Evolutionary conservation across 2,797 vertebrate species (phyloP), one percentile per base, ranked within the genome.

Genomic region (Oreochromis grahami): DNA sequence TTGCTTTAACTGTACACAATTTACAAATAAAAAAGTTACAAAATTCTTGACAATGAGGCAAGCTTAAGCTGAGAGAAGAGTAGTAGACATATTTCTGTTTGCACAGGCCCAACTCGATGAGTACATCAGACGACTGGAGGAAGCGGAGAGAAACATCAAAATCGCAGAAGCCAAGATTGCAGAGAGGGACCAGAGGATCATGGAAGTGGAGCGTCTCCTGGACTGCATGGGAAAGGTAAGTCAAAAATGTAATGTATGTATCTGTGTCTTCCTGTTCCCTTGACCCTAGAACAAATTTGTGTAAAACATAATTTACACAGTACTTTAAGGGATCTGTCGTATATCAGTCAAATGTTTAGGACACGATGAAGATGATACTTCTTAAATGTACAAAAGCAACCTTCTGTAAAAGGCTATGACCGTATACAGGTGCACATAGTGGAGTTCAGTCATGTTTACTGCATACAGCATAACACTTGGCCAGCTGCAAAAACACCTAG

Each of bases 161-260:
- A 83, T 88, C 1, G 97, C 97, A 55, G 97, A 98, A 92, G 95
- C 95, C 51, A 97, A 97, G 93, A 97, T 99, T 1, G 95, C 97
- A 36, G 98, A 99, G 84, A 96, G 97, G 78, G 98, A 99, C 93
- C 96, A 96, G 92, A 97, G 97, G 84, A 98, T 99, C 13, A 84
- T 93, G 3, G 99, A 99, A 80, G 90, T 99, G 90, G 98, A 99
- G 89, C 95, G 97, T 52, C 95, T 99, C 17, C 96, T 98, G 38
- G 96, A 96, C 80, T 97, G 98, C 82, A 99, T 99, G 99, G 97
- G 96, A 80, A 96, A 97, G 96, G 99, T 98, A 91, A 83, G 87
- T 38, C 11, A 32, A 1, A 50, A n/a, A 65, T 74, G 26, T 50
- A 74, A 50, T 1, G 4, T 74, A 4, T 60, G 29, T 58, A 8